Percentiles rank a stretch among this genome's conserved stretches.
phyloP scores from a whole-genome alignment of 2,113 vertebrate genomes.

The Centropus bengalensis region DNA sequence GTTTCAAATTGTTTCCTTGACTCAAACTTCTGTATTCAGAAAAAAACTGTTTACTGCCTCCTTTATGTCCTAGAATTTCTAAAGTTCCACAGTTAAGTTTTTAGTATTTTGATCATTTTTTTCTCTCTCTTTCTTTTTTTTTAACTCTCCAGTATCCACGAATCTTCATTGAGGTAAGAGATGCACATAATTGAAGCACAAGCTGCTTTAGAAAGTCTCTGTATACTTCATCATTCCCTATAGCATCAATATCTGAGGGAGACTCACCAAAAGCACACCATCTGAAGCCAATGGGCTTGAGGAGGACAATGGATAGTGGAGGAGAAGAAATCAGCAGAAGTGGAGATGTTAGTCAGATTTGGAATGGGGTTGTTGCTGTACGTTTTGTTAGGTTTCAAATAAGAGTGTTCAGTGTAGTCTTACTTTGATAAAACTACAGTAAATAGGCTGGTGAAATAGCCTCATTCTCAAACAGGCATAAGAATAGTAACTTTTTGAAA shows the following conservation, averaged over 20 bases:
- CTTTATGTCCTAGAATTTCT: background rate
- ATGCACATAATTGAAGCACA: background rate
- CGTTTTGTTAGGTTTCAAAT: background rate
- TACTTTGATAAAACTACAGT: background rate
- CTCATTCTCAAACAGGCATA: background rate
- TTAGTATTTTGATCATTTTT: background rate
- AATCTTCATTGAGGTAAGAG: constrained; percentile 64
- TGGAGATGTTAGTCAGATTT: background rate
- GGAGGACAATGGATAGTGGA: background rate
- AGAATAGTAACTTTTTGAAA: background rate
- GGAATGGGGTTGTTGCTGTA: background rate
- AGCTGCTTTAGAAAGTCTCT: background rate
- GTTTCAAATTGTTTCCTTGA: background rate
- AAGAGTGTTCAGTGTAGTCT: background rate
- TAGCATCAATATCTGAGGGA: background rate
- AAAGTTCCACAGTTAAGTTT: background rate
- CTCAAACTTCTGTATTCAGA: background rate
- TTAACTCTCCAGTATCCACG: constrained; percentile 48
- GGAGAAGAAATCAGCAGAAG: background rate
- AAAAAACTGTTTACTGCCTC: background rate
- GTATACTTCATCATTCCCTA: background rate
- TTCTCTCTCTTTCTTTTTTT: background rate
- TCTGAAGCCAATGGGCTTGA: background rate
- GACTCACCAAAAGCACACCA: background rate
- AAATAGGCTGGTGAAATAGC: background rate